Conservation (phyloP, 2,797 vertebrate genomes). For the Sebastolobus altivelis region DNA sequence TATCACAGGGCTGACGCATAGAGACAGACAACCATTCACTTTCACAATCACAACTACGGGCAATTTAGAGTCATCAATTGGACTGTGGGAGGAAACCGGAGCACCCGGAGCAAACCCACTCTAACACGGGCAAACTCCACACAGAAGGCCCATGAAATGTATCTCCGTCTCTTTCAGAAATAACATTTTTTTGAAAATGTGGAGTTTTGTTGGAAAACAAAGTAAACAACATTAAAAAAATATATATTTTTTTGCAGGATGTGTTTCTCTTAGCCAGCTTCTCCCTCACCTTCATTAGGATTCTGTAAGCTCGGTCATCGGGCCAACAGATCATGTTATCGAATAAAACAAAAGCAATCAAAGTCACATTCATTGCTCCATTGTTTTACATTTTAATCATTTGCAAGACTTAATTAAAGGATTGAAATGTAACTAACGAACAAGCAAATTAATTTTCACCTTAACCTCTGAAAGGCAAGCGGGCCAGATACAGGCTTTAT, state of each 20-base stretch:
- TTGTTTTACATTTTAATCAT: conserved; percentile 82
- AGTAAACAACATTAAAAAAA: neutral
- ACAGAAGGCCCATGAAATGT: neutral
- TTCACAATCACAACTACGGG: too few relatives aligned
- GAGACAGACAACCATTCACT: too few relatives aligned
- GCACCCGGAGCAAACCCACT: too few relatives aligned
- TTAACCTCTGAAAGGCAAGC: conserved; percentile 73
- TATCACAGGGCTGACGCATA: too few relatives aligned
- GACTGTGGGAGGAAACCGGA: too few relatives aligned
- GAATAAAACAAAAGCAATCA: conserved; percentile 70
- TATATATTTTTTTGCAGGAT: neutral
- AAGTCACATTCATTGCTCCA: conserved; percentile 78
- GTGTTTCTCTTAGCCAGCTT: conserved; percentile 4
- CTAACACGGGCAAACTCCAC: too few relatives aligned
- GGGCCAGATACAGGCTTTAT: conserved; percentile 63
- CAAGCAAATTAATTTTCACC: conserved; percentile 85
- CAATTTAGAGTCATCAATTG: too few relatives aligned
- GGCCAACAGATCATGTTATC: conserved; percentile 66
- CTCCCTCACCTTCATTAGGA: conserved; percentile 60
- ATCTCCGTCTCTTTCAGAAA: neutral
- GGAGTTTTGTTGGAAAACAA: neutral
- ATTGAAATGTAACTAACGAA: conserved; percentile 79
- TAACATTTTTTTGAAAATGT: neutral
- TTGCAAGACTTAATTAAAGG: conserved; percentile 73
- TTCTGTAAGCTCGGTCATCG: conserved; percentile 45